These are phyloP conservation scores for Tiphia femorata DNA, from an alignment of 2,888 invertebrate genomes.

Conservation along the genomic window DNA sequence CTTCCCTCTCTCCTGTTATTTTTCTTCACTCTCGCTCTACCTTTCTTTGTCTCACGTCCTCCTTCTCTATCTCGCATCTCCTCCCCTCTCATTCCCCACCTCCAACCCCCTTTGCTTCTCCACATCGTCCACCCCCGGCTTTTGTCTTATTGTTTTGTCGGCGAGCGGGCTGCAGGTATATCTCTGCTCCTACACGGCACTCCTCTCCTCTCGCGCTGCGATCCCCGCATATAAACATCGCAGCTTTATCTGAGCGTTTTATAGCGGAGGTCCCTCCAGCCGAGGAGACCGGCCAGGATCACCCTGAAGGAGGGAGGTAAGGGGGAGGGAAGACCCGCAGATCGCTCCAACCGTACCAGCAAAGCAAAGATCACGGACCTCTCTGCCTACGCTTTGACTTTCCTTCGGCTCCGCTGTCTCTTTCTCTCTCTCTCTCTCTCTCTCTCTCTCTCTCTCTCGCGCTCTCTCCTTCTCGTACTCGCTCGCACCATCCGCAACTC, in stretches of 20 bases:
- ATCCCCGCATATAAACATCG: conserved; percentile 62
- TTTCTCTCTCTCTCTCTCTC: neutral
- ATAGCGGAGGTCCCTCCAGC: conserved; percentile 46
- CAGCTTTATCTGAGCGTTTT: conserved; percentile 63
- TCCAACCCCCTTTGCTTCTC: conserved; percentile 2
- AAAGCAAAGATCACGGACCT: conserved; percentile 22
- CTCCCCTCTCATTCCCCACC: conserved; percentile 26
- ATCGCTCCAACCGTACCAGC: conserved; percentile 11
- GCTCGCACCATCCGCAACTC: too few relatives aligned
- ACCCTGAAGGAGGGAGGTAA: conserved; percentile 27
- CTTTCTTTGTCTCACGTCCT: neutral
- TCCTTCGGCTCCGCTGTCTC: conserved; percentile 6
- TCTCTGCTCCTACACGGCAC: conserved; percentile 41
- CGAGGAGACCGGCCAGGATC: conserved; percentile 31
- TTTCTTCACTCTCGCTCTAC: conserved; percentile 26
- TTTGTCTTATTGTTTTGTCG: conserved; percentile 62
- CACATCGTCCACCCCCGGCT: conserved; percentile 50
- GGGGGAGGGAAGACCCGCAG: conserved; percentile 9
- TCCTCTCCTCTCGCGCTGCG: conserved; percentile 37
- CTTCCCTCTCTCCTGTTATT: conserved; percentile 25
- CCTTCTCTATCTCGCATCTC: conserved; percentile 1
- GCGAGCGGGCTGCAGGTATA: conserved; percentile 44
- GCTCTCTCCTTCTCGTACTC: neutral
- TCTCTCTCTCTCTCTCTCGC: conserved; percentile 5
- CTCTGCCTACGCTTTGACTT: conserved; percentile 36